phyloP scores from a whole-genome alignment of 2,888 invertebrate species.

The Podabrus alpinus region DNA sequence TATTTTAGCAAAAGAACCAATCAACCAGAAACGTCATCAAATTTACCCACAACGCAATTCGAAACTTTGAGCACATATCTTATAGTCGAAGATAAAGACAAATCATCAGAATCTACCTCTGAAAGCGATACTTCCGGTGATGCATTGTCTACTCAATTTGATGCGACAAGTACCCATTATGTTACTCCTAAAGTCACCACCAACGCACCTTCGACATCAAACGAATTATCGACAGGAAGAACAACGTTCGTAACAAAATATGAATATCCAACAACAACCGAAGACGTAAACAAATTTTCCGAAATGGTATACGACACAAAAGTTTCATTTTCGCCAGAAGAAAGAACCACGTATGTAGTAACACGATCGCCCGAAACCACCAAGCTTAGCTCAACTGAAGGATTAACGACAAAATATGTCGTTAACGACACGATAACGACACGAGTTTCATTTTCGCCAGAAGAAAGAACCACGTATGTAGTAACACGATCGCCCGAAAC shows the following conservation, averaged over 20 bases:
- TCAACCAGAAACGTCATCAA: background rate
- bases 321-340: background rate
- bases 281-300: background rate
- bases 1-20: slow-evolving; percentile 1
- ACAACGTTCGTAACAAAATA: background rate
- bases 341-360: background rate
- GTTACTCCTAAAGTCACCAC: slow-evolving; percentile 11
- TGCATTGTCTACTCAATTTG: background rate
- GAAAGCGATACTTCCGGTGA: slow-evolving; percentile 1
- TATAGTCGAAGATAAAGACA: slow-evolving; percentile 11
- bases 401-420: background rate
- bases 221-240: background rate
- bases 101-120: background rate
- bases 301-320: background rate
- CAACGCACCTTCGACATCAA: background rate
- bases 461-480: background rate
- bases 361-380: background rate
- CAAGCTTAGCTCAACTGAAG: background rate
- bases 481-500: background rate
- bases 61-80: slow-evolving; percentile 19
- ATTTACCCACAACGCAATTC: background rate
- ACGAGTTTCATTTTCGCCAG: background rate
- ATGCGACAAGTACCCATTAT: background rate
- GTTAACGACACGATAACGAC: too few species aligned
- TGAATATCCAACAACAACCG: background rate